Conservation (phyloP, 2,888 invertebrate species). For the Dasysyrphus tricinctus region DNA sequence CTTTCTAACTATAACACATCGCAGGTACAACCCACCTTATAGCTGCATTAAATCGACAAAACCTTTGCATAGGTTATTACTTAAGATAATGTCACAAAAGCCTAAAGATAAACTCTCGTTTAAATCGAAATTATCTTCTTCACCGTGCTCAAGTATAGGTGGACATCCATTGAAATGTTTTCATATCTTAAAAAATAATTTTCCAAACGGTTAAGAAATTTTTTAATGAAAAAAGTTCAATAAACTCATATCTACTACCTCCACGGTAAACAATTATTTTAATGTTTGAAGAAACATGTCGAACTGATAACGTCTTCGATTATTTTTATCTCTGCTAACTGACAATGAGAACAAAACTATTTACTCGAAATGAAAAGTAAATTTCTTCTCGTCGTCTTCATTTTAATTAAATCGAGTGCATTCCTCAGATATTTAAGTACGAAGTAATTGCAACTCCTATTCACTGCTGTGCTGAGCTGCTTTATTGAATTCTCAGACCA, state of each 20-base stretch:
- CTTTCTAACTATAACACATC: no score
- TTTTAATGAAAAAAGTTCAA: not conserved
- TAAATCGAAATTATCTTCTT: no score
- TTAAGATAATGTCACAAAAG: no score
- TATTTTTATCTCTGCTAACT: slow-evolving; percentile 3
- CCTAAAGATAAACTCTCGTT: no score
- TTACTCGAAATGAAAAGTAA: slow-evolving; percentile 10
- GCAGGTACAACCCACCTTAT: no score
- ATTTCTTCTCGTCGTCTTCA: slow-evolving; percentile 33
- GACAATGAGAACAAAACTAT: slow-evolving; percentile 20
- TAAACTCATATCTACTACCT: slow-evolving; percentile 16
- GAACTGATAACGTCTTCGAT: slow-evolving; percentile 12
- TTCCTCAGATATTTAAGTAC: slow-evolving; percentile 18
- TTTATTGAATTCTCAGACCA: slow-evolving; percentile 36
- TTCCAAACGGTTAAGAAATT: not conserved
- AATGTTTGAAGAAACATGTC: not conserved
- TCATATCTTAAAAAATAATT: not conserved
- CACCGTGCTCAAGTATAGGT: not conserved
- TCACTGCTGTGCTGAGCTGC: not conserved
- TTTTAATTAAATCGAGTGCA: slow-evolving; percentile 41
- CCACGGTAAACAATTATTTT: not conserved
- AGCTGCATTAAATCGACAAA: no score
- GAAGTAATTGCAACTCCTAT: slow-evolving; percentile 33
- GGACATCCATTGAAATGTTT: not conserved
- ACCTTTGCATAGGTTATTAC: no score